Base-by-base conservation (phyloP, 1,140 invertebrate genomes). In the Conus ventricosus region DNA sequence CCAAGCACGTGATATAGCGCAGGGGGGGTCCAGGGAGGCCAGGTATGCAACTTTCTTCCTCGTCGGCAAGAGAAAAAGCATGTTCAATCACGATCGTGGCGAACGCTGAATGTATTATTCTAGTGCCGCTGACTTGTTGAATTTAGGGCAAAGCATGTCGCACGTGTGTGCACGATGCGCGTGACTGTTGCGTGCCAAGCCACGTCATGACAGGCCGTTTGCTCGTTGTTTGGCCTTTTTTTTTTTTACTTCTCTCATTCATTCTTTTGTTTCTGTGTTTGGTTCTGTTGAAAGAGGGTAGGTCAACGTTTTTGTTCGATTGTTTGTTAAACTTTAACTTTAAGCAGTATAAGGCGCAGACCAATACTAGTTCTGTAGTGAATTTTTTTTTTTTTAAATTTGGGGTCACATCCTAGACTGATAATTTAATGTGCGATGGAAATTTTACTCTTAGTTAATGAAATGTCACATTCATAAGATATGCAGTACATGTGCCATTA, bases 101-200 rank as follows among this genome's bases (percentile, higher is more conserved):
- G 6, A 23, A 54, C 15, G 11, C 7, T 81, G 76, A 5, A 13
- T 51, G 76, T 81, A 7, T 54, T 15, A 51, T 81, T 51, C 10
- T 51, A 5, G 80, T 53, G 39, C 27, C 27, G 4, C 51, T 15
- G 80, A 54, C 80, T 25, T 80, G 76, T 39, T 81, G 80, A 71
- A 71, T 71, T 23, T 71, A 71, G 67, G 67, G 67, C 67, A 71
- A 20, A 11, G 80, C 51, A 15, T 81, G 80, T 81, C 80, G 80
- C 80, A 81, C 80, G 80, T 81, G 80, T 81, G 80, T 81, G 80
- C 15, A 54, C 80, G 80, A 23, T 81, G 80, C 80, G 80, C 80
- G 80, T 81, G 80, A 81, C 80, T 55, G 80, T 51, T 81, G 80
- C 53, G 23, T 81, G 80, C 23, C 27, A 23, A 25, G 80, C 80